A percentile compares a stretch with the other conserved stretches of the same genome.
These are phyloP conservation scores for Harmothoe impar DNA, from an alignment of 2,888 invertebrate species.

Conservation along the genomic window DNA sequence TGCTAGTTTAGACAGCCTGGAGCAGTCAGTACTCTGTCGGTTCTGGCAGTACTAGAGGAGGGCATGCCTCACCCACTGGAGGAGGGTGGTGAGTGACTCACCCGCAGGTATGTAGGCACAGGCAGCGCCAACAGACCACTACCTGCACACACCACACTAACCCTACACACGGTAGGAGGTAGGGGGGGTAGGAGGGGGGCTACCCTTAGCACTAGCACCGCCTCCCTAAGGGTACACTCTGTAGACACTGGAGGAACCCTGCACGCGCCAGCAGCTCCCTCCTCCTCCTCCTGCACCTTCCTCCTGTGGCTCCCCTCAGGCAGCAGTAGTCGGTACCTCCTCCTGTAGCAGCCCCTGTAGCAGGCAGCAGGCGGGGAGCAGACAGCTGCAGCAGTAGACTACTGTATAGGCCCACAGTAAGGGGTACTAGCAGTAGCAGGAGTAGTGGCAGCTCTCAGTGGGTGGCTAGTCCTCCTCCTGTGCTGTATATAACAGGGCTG, in stretches of 20 bases:
- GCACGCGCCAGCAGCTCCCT: not conserved
- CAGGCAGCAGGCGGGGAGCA: too few species aligned
- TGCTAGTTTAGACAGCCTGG: not conserved
- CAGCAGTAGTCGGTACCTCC: too few species aligned
- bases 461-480: too few species aligned
- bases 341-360: not conserved
- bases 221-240: slow-evolving; percentile 15
- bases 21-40: not conserved
- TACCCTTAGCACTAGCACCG: not conserved
- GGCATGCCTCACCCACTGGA: too few species aligned
- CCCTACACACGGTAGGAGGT: not conserved
- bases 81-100: too few species aligned
- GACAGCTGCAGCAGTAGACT: not conserved
- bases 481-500: not conserved
- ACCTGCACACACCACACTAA: not conserved
- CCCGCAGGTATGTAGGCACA: too few species aligned
- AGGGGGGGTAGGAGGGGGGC: too few species aligned
- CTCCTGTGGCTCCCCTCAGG: not conserved
- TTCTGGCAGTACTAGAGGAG: too few species aligned
- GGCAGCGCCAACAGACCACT: too few species aligned
- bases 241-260: not conserved
- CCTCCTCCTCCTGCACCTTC: too few species aligned
- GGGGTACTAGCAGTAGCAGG: not conserved
- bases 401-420: too few species aligned
- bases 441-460: not conserved